Percentiles rank a stretch among this genome's conserved stretches.
Conservation (phyloP, 2,888 invertebrate genomes). For the Lithophane leautieri region DNA sequence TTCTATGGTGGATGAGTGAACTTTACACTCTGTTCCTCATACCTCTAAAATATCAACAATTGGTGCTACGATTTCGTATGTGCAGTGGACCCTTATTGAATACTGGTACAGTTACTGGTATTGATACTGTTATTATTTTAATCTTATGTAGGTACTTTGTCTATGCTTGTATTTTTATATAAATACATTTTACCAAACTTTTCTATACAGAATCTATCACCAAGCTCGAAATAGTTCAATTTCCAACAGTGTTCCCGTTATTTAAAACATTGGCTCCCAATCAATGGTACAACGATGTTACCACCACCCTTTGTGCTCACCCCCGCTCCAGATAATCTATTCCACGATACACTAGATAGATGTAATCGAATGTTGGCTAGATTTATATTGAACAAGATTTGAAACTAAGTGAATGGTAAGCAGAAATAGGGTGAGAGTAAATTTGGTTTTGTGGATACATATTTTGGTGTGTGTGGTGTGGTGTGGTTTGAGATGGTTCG, state of each 20-base stretch:
- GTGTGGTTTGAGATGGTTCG: neutral
- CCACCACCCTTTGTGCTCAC: constrained; percentile 48
- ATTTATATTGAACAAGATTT: constrained; percentile 71
- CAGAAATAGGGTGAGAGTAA: neutral
- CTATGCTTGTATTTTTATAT: too few species aligned
- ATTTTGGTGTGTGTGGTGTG: neutral
- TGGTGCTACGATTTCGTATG: too few species aligned
- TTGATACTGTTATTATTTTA: too few species aligned
- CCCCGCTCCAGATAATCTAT: constrained; percentile 69
- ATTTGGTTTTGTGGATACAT: constrained; percentile 10
- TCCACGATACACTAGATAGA: constrained; percentile 72
- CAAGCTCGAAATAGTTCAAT: constrained; percentile 3
- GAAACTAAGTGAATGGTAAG: constrained; percentile 28
- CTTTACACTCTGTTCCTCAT: too few species aligned
- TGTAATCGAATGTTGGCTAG: constrained; percentile 74
- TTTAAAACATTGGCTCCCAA: constrained; percentile 47
- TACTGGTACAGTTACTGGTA: too few species aligned
- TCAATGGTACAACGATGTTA: constrained; percentile 56
- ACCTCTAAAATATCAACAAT: too few species aligned
- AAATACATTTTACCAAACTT: neutral
- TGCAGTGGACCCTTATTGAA: too few species aligned
- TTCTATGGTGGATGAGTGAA: too few species aligned
- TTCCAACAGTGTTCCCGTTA: constrained; percentile 9
- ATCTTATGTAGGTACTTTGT: too few species aligned
- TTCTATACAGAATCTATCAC: neutral